A percentile compares a stretch with the other conserved stretches of the same genome.
Evolutionary conservation across 2,797 vertebrate genomes (phyloP).

Genomic region (Thunnus albacares): DNA sequence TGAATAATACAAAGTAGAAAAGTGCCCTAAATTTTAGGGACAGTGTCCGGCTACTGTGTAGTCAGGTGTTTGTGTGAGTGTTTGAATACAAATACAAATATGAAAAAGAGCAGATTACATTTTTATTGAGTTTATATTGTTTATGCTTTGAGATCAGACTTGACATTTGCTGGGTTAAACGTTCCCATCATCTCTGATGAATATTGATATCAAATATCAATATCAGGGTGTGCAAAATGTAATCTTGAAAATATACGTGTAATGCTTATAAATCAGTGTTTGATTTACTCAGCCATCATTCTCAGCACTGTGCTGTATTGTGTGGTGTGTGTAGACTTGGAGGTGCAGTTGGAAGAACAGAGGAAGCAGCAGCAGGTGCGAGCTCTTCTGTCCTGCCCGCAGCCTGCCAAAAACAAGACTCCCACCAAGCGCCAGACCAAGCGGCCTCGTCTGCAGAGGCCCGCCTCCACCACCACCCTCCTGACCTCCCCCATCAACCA

Average conservation of each 20-base stretch:
- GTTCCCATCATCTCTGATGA: neutral
- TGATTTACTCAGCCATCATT: neutral
- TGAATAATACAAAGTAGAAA: neutral
- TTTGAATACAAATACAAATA: slow-evolving; percentile 8
- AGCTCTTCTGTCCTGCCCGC: slow-evolving; percentile 82
- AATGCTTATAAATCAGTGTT: neutral
- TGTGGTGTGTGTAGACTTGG: slow-evolving; percentile 87
- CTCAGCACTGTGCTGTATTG: neutral
- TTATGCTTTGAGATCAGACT: slow-evolving; percentile 2
- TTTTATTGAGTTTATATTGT: slow-evolving; percentile 28
- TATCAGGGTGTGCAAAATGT: neutral
- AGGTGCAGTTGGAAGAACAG: slow-evolving; percentile 95
- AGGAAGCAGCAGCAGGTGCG: slow-evolving; percentile 92
- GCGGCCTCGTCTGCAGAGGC: slow-evolving; percentile 93
- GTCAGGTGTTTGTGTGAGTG: neutral
- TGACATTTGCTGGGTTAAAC: slow-evolving; percentile 22
- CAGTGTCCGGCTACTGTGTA: neutral
- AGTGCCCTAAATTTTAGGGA: neutral
- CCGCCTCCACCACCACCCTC: slow-evolving; percentile 91
- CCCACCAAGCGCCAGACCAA: slow-evolving; percentile 88
- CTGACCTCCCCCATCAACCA: slow-evolving; percentile 85
- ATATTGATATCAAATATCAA: slow-evolving; percentile 11
- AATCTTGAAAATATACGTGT: neutral
- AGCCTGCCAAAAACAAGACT: slow-evolving; percentile 73
- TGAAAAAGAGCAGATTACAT: neutral